Evolutionary conservation across 2,113 vertebrate genomes (phyloP).

Genomic region (Vombatus ursinus): DNA sequence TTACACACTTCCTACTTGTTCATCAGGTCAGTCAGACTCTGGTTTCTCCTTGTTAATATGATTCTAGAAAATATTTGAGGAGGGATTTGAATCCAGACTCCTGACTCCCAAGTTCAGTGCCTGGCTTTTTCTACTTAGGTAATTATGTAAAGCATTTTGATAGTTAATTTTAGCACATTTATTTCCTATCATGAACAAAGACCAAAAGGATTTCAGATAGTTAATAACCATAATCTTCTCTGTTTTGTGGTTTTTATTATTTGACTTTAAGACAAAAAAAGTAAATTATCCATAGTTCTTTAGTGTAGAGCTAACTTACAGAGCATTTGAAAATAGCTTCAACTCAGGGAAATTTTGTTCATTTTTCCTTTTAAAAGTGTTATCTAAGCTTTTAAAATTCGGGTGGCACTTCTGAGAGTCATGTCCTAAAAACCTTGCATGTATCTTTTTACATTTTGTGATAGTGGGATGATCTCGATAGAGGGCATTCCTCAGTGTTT

Average conservation of each 20-base stretch:
- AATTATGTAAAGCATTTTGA: background rate
- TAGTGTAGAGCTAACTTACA: background rate
- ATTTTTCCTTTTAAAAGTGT: background rate
- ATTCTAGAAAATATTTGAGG: background rate
- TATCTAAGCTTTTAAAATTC: background rate
- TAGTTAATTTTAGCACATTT: background rate
- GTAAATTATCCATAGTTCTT: background rate
- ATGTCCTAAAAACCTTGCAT: background rate
- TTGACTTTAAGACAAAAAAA: background rate
- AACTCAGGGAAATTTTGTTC: background rate
- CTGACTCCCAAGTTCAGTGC: background rate
- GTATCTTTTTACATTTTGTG: background rate
- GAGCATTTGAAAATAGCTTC: background rate
- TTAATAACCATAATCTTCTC: background rate
- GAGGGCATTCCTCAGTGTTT: background rate
- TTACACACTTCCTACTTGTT: background rate
- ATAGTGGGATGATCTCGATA: background rate
- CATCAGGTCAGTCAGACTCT: background rate
- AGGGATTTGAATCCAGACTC: background rate
- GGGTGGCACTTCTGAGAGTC: background rate
- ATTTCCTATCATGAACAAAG: background rate
- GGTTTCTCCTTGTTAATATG: background rate
- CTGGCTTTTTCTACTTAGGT: background rate
- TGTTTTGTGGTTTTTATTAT: background rate
- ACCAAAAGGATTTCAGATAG: background rate